These are phyloP conservation scores for Trissoscelio sp. DNA, from an alignment of 2,888 invertebrate genomes.

Conservation along the genomic window DNA sequence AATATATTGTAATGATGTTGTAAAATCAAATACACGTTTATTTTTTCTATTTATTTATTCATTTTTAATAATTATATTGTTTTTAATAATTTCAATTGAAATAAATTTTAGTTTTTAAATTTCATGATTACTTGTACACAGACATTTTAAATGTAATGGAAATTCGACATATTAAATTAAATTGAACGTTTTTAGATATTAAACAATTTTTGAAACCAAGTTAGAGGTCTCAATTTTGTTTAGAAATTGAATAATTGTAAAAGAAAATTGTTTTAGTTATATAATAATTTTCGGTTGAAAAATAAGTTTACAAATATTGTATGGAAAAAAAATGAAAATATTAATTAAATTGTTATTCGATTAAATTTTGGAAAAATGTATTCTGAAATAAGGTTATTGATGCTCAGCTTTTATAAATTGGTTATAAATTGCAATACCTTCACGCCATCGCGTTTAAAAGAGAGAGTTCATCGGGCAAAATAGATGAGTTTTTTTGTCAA, in stretches of 20 bases:
- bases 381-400: constrained; percentile 33
- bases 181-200: no score
- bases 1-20: no score
- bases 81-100: no score
- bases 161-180: no score
- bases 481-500: constrained; percentile 63
- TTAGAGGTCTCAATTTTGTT: no score
- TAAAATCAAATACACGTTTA: no score
- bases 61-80: no score
- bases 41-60: no score
- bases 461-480: constrained; percentile 51
- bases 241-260: neutral
- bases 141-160: no score
- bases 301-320: neutral
- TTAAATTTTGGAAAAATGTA: constrained; percentile 24
- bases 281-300: neutral
- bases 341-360: constrained; percentile 13
- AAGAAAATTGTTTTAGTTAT: neutral
- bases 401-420: constrained; percentile 46
- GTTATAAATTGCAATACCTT: constrained; percentile 59
- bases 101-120: no score
- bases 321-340: neutral
- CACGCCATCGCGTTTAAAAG: constrained; percentile 44
- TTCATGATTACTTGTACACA: no score
- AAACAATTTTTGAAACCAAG: no score